phyloP scores from a whole-genome alignment of 1,140 invertebrate genomes.

The Eumeta japonica region DNA sequence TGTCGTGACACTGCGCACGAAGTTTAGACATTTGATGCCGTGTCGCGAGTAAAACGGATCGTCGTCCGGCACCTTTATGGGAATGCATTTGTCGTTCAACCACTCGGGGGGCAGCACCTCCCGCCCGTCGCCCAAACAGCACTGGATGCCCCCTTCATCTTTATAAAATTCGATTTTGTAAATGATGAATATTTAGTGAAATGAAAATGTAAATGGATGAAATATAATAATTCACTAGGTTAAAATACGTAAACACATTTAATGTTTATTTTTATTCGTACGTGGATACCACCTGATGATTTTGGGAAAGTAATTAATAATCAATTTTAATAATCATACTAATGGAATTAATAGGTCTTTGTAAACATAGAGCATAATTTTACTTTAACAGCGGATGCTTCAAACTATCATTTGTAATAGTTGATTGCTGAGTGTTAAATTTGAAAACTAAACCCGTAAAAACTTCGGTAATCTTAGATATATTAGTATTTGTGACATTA shows the following conservation, averaged over 20 bases:
- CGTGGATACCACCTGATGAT: neutral
- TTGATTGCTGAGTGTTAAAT: no score
- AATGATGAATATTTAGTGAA: conserved; percentile 1
- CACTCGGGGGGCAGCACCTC: conserved; percentile 34
- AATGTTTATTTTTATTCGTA: neutral
- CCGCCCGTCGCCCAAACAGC: conserved; percentile 48
- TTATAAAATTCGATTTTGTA: conserved; percentile 2
- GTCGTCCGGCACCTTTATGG: conserved; percentile 63
- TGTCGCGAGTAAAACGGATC: conserved; percentile 64
- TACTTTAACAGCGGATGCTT: no score
- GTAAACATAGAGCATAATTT: no score
- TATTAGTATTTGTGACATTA: no score
- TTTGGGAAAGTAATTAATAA: neutral
- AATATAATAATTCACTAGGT: no score
- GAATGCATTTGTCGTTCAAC: conserved; percentile 60
- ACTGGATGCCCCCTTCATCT: conserved; percentile 57
- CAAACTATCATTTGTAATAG: no score
- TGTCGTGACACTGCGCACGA: conserved; percentile 61
- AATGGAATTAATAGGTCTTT: neutral
- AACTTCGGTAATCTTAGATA: no score
- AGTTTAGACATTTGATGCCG: conserved; percentile 64
- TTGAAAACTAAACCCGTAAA: no score
- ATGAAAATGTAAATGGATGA: no score
- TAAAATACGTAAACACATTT: no score
- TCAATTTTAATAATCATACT: neutral